phyloP scores from a whole-genome alignment of 2,113 vertebrate species.

The Neofelis nebulosa region DNA sequence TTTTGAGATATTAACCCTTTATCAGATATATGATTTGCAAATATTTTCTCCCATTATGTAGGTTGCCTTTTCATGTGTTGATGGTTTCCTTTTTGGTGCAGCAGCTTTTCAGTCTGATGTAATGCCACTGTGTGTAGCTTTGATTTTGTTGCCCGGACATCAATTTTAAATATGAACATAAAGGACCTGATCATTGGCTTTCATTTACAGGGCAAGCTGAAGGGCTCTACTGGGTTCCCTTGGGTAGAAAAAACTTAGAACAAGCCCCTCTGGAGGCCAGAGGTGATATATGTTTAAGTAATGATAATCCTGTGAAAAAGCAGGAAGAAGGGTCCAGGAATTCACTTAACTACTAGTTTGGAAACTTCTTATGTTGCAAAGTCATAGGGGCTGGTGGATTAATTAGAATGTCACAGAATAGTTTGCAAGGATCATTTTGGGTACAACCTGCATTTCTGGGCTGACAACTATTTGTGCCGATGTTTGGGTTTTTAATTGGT shows the following conservation, averaged over 20 bases:
- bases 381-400: conserved; percentile 27
- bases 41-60: background rate
- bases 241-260: background rate
- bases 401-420: conserved; percentile 11
- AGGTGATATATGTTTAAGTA: background rate
- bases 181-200: background rate
- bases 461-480: background rate
- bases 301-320: background rate
- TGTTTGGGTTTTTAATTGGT: background rate
- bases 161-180: background rate
- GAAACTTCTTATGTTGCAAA: conserved; percentile 6
- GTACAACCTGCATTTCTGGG: background rate
- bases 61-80: background rate
- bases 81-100: background rate
- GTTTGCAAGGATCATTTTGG: background rate
- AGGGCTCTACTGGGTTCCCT: background rate
- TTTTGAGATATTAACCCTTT: background rate
- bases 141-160: background rate
- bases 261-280: background rate
- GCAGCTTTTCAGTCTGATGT: background rate
- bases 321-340: background rate
- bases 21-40: background rate
- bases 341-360: conserved; percentile 22
- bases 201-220: background rate
- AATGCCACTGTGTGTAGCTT: background rate